Conservation (phyloP, 2,113 vertebrate genomes). For the Zosterops pallidus region DNA sequence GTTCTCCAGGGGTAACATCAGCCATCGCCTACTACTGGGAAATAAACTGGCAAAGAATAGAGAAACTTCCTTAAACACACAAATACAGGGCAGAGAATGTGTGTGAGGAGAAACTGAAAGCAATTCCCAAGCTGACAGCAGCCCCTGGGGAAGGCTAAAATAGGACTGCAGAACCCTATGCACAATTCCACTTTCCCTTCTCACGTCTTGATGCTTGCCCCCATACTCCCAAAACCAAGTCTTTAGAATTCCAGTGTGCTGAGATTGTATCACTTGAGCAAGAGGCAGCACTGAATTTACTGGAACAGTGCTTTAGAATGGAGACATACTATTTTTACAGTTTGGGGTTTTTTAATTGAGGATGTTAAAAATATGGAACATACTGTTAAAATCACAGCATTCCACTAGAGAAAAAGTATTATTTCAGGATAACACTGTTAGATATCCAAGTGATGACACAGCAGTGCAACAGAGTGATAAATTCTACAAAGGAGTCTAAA, state of each 20-base stretch:
- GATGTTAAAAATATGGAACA: background rate
- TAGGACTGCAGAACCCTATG: background rate
- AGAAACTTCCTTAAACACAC: background rate
- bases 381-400: background rate
- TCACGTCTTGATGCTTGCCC: background rate
- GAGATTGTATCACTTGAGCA: background rate
- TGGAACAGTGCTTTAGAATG: background rate
- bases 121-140: background rate
- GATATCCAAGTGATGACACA: background rate
- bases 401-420: background rate
- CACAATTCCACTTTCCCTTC: background rate
- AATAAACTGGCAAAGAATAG: background rate
- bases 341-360: background rate
- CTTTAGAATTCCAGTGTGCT: background rate
- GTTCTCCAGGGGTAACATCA: background rate
- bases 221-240: background rate
- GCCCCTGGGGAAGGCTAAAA: background rate
- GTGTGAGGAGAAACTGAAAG: background rate
- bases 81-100: background rate
- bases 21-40: rapidly evolving
- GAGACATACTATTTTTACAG: background rate
- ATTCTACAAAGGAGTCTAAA: background rate
- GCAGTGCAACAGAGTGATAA: background rate
- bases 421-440: rapidly evolving
- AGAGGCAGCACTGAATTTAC: background rate